Percentiles rank a stretch among this genome's conserved stretches.
phyloP scores from a whole-genome alignment of 2,888 invertebrate species.

The Thalpophila matura region DNA sequence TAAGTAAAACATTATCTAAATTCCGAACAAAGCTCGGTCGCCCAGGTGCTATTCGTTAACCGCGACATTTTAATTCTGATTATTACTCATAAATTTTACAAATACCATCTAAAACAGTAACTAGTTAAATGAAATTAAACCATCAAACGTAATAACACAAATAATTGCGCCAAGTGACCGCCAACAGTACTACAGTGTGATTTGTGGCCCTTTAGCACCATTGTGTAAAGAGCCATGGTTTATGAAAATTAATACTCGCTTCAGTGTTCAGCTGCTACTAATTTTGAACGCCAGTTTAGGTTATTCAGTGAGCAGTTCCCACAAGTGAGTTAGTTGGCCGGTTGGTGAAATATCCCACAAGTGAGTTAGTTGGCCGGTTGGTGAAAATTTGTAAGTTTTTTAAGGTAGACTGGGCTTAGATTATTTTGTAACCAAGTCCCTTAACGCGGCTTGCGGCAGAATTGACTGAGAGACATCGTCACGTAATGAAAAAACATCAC shows the following conservation, averaged over 20 bases:
- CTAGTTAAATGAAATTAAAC: slow-evolving; percentile 42
- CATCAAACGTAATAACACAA: slow-evolving; percentile 34
- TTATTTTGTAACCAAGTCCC: no score
- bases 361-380: neutral
- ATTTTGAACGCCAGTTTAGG: slow-evolving; percentile 18
- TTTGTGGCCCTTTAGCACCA: slow-evolving; percentile 37
- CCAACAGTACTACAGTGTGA: slow-evolving; percentile 22
- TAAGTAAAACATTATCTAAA: no score
- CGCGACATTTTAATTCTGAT: neutral
- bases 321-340: neutral
- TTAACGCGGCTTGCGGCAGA: no score
- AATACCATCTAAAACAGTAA: slow-evolving; percentile 23
- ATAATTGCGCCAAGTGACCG: slow-evolving; percentile 25
- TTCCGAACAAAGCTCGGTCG: no score
- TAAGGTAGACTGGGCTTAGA: no score
- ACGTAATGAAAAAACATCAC: no score
- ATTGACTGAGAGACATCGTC: no score
- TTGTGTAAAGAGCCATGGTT: slow-evolving; percentile 43
- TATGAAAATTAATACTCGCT: slow-evolving; percentile 45
- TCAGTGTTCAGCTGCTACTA: slow-evolving; percentile 12
- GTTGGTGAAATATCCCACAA: slow-evolving; percentile 11
- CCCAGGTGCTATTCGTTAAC: no score
- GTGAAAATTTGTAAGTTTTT: no score
- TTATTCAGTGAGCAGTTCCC: slow-evolving; percentile 3
- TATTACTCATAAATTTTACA: slow-evolving; percentile 8